Evolutionary conservation across 2,113 vertebrate genomes (phyloP).

Genomic region (Rallus limicola): DNA sequence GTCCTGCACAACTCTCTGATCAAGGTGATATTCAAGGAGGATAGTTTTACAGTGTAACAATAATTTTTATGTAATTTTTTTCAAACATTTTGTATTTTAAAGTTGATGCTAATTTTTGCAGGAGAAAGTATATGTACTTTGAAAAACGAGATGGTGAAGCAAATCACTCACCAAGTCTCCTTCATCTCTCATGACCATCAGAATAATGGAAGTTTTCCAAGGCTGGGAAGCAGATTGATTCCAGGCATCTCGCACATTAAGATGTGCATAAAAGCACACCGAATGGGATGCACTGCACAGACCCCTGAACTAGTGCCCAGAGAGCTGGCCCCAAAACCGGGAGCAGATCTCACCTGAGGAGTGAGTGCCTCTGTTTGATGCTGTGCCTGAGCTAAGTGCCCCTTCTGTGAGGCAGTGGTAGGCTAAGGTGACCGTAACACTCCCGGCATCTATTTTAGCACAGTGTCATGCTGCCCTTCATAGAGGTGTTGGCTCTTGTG

Average conservation of each 20-base stretch:
- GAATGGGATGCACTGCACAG: neutral
- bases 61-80: conserved; percentile 28
- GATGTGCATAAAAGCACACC: neutral
- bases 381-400: neutral
- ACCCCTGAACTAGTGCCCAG: neutral
- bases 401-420: accelerated
- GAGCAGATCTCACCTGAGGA: neutral
- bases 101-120: conserved; percentile 18
- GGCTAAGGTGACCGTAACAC: accelerated
- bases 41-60: conserved; percentile 22
- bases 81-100: conserved; percentile 21
- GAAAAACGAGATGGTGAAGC: neutral
- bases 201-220: neutral
- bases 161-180: neutral
- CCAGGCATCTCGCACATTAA: neutral
- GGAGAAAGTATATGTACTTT: neutral
- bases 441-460: neutral
- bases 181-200: neutral
- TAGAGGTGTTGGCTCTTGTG: neutral
- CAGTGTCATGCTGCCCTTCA: accelerated
- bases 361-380: neutral
- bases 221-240: neutral
- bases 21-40: conserved; percentile 54
- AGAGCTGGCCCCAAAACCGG: neutral
- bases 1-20: conserved; percentile 6